Percentiles rank a stretch among this genome's conserved stretches.
These are phyloP conservation scores for Parasteatoda lunata DNA, from an alignment of 2,888 invertebrate genomes.

Conservation along the genomic window DNA sequence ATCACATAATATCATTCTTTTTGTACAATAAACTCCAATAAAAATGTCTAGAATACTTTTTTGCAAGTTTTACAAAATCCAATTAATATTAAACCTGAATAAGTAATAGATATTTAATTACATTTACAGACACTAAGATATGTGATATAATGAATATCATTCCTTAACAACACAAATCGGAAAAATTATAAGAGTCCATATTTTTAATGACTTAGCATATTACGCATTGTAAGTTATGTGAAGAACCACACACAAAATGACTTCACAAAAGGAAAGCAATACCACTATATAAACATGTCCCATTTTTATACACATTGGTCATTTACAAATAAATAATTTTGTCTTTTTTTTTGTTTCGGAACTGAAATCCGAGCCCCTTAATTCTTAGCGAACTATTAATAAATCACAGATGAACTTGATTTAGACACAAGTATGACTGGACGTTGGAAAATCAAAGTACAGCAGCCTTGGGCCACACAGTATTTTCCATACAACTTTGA, in stretches of 20 bases:
- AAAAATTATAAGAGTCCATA: background rate
- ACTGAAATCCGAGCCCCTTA: constrained; percentile 9
- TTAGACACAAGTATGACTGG: constrained; percentile 33
- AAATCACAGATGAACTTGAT: constrained; percentile 49
- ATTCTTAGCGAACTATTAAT: constrained; percentile 30
- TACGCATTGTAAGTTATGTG: background rate
- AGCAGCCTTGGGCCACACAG: background rate
- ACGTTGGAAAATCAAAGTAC: background rate
- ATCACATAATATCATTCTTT: no score
- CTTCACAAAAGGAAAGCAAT: constrained; percentile 10
- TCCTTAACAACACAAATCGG: background rate
- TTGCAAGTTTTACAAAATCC: background rate
- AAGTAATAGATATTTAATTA: background rate
- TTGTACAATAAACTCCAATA: no score
- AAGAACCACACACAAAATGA: background rate
- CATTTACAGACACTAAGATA: background rate
- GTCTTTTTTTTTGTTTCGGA: constrained; percentile 1
- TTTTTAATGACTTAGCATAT: constrained; percentile 41
- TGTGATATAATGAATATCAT: background rate
- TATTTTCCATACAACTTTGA: background rate
- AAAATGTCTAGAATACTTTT: background rate
- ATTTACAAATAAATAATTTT: constrained; percentile 65
- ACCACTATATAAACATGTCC: constrained; percentile 39
- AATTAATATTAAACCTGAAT: background rate
- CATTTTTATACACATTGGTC: constrained; percentile 53